phyloP scores from a whole-genome alignment of 2,113 vertebrate species.

The Smithornis capensis region DNA sequence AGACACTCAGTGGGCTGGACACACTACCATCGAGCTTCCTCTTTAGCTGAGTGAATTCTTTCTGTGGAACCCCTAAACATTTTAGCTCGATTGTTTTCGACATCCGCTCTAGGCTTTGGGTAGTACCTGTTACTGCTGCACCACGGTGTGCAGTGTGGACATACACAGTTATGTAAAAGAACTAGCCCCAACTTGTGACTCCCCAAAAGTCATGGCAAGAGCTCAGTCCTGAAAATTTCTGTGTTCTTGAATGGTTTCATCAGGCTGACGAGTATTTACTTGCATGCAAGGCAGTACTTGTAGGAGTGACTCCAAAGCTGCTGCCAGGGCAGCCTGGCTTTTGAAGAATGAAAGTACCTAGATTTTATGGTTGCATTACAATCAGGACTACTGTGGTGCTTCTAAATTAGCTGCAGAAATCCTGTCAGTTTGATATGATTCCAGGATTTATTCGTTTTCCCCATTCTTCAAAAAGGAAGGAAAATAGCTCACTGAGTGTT shows the following conservation, averaged over 20 bases:
- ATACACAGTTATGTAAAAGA: neutral
- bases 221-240: neutral
- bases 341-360: neutral
- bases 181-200: slow-evolving; percentile 1
- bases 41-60: neutral
- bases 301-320: neutral
- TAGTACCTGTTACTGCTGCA: neutral
- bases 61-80: neutral
- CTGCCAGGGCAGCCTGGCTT: neutral
- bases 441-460: neutral
- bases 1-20: neutral
- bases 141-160: neutral
- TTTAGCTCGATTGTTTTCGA: neutral
- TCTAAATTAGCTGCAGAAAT: slow-evolving; percentile 3
- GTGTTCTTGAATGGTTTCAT: neutral
- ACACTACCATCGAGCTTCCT: neutral
- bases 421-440: neutral
- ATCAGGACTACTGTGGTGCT: neutral
- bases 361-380: neutral
- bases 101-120: neutral
- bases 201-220: neutral
- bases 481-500: neutral
- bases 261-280: neutral
- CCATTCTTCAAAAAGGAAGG: neutral
- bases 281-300: neutral